These are phyloP conservation scores for Drosophila miranda DNA, from an alignment of 1,140 invertebrate genomes.

Conservation along the genomic window DNA sequence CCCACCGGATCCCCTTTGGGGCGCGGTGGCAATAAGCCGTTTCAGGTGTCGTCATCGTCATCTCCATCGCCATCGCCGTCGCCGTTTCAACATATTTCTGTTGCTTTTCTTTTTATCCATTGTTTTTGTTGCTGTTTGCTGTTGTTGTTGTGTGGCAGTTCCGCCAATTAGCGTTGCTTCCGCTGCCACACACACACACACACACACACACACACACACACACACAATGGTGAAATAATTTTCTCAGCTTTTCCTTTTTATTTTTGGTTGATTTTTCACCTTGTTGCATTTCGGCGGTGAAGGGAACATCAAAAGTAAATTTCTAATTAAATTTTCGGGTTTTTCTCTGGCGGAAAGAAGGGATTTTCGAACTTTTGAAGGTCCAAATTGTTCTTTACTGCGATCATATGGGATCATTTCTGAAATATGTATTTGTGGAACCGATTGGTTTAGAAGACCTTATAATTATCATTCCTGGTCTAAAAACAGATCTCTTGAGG, in stretches of 20 bases:
- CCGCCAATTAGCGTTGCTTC: constrained; percentile 76
- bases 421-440: too few species aligned
- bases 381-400: too few species aligned
- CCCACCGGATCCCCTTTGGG: constrained; percentile 42
- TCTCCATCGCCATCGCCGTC: constrained; percentile 4
- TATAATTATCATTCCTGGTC: too few species aligned
- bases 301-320: constrained; percentile 2
- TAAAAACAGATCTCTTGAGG: too few species aligned
- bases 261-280: constrained; percentile 29
- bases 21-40: constrained; percentile 70
- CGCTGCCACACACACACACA: constrained; percentile 53
- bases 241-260: constrained; percentile 61
- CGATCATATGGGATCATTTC: too few species aligned
- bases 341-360: not conserved
- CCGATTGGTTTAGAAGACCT: too few species aligned
- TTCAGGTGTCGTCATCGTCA: constrained; percentile 70
- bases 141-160: constrained; percentile 56
- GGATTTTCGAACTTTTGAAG: too few species aligned
- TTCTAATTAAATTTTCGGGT: constrained; percentile 19
- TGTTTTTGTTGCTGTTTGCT: constrained; percentile 16
- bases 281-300: constrained; percentile 39
- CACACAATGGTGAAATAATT: constrained; percentile 41
- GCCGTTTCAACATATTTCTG: constrained; percentile 68
- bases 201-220: constrained; percentile 12
- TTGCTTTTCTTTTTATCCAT: constrained; percentile 39